phyloP scores from a whole-genome alignment of 2,888 invertebrate species.

The Callyntrura sp. region DNA sequence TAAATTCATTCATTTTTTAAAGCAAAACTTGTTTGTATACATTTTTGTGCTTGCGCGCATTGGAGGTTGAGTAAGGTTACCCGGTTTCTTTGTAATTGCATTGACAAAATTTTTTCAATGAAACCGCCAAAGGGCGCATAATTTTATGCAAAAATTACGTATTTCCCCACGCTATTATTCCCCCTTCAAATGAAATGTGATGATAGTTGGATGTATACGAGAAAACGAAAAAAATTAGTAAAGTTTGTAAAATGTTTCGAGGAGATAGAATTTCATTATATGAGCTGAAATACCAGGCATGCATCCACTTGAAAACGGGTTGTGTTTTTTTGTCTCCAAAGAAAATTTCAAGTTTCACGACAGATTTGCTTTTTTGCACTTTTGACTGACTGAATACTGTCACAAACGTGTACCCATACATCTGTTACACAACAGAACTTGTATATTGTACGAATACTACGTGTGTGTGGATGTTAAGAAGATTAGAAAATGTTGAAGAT shows the following conservation, averaged over 20 bases:
- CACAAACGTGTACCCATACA: not conserved
- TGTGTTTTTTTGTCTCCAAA: constrained; percentile 4
- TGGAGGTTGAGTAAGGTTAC: no score
- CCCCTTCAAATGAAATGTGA: constrained; percentile 41
- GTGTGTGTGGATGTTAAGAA: not conserved
- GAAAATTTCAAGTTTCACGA: constrained; percentile 50
- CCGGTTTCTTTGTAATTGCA: not conserved
- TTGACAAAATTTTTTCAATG: not conserved
- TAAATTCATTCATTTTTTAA: not conserved
- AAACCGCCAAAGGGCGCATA: constrained; percentile 14
- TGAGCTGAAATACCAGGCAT: constrained; percentile 36
- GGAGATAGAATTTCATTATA: constrained; percentile 38
- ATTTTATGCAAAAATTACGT: constrained; percentile 50
- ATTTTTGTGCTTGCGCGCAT: not conserved
- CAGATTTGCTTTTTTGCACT: constrained; percentile 32
- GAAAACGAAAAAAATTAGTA: not conserved
- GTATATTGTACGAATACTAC: constrained; percentile 1
- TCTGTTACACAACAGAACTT: no score
- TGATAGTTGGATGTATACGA: constrained; percentile 25
- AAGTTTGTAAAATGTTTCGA: not conserved
- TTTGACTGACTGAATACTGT: constrained; percentile 51
- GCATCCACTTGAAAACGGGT: constrained; percentile 47
- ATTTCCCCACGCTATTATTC: constrained; percentile 5
- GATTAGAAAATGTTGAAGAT: constrained; percentile 34
- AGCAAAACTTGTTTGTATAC: constrained; percentile 37